A percentile compares a stretch with the other conserved stretches of the same genome.
These are phyloP conservation scores for Cygnus olor DNA, from an alignment of 2,797 vertebrate genomes.

Conservation along the genomic window DNA sequence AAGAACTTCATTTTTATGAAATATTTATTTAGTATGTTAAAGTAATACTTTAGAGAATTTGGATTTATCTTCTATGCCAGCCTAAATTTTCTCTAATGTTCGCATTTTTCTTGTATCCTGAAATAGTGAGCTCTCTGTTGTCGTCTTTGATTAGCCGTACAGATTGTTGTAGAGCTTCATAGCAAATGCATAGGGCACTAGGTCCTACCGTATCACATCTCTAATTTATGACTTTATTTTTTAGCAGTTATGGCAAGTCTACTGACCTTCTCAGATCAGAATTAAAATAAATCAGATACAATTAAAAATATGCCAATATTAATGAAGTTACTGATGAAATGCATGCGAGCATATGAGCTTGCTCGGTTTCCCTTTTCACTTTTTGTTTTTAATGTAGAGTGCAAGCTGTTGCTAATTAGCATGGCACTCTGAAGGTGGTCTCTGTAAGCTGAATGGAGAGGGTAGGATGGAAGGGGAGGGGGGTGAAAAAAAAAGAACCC, in stretches of 20 bases:
- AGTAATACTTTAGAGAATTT: neutral
- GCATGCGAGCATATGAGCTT: neutral
- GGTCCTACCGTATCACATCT: accelerated
- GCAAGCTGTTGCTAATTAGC: slow-evolving; percentile 50
- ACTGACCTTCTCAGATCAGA: neutral
- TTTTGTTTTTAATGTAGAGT: slow-evolving; percentile 9
- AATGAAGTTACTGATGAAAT: neutral
- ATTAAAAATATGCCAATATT: neutral
- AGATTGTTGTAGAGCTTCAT: neutral
- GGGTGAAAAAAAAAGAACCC: neutral
- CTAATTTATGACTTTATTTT: slow-evolving; percentile 7
- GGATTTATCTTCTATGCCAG: neutral
- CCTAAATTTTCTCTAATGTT: neutral
- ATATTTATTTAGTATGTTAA: neutral
- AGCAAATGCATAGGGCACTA: neutral
- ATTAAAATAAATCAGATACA: neutral
- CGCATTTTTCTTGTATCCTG: neutral
- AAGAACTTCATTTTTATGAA: neutral
- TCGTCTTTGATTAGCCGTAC: neutral
- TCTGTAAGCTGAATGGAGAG: neutral
- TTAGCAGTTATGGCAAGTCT: neutral
- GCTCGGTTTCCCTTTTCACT: slow-evolving; percentile 2
- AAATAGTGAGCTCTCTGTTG: neutral
- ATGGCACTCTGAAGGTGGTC: neutral
- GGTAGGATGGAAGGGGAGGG: neutral